Conservation (phyloP, 2,888 invertebrate species). For the Limenitis camilla region DNA sequence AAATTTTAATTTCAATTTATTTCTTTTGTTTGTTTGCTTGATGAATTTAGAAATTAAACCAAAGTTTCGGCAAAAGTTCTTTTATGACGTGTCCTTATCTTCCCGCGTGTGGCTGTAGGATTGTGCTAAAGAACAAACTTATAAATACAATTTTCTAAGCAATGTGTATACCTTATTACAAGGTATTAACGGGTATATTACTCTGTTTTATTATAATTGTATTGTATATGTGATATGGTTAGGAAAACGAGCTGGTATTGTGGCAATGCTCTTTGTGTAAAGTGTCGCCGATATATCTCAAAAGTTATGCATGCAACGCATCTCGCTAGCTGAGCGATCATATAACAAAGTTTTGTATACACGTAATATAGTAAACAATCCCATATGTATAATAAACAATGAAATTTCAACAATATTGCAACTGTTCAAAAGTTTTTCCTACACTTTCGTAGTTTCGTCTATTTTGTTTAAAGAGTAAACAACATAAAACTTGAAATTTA, state of each 20-base stretch:
- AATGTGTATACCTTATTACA: conserved; percentile 4
- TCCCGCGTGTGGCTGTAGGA: conserved; percentile 40
- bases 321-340: conserved; percentile 14
- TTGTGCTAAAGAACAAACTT: conserved; percentile 16
- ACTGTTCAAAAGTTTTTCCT: not conserved
- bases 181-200: conserved; percentile 8
- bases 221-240: conserved; percentile 31
- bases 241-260: conserved; percentile 58
- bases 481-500: too few species aligned
- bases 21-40: too few species aligned
- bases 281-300: conserved; percentile 67
- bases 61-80: too few species aligned
- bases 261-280: conserved; percentile 62
- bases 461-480: too few species aligned
- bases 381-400: not conserved
- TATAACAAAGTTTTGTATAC: not conserved
- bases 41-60: too few species aligned
- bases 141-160: conserved; percentile 1
- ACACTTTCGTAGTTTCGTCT: not conserved
- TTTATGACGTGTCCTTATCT: conserved; percentile 69
- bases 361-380: not conserved
- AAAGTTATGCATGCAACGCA: conserved; percentile 50
- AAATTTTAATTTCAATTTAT: too few species aligned
- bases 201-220: conserved; percentile 16
- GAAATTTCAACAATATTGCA: not conserved